phyloP scores from a whole-genome alignment of 2,888 invertebrate species.

The Chloromyia formosa region DNA sequence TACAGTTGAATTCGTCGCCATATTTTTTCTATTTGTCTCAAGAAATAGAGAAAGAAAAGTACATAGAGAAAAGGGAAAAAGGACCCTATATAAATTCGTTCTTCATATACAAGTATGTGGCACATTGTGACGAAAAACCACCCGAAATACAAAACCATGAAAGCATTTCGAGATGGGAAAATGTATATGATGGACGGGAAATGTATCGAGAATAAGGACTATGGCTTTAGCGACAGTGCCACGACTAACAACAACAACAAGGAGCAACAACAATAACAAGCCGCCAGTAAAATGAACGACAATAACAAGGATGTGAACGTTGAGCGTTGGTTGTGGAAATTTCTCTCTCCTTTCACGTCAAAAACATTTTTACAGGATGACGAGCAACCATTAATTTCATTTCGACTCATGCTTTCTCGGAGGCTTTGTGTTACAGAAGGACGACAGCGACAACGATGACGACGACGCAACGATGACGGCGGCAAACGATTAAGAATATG shows the following conservation, averaged over 20 bases:
- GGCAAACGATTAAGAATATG: constrained; percentile 29
- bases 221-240: neutral
- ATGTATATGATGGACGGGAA: constrained; percentile 35
- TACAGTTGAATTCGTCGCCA: constrained; percentile 18
- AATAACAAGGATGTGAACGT: constrained; percentile 33
- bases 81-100: constrained; percentile 11
- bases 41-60: constrained; percentile 8
- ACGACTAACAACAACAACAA: neutral
- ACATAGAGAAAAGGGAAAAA: constrained; percentile 34
- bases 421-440: constrained; percentile 36
- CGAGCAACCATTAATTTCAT: constrained; percentile 50
- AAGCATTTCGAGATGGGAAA: constrained; percentile 38
- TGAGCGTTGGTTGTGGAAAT: constrained; percentile 45
- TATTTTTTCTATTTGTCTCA: constrained; percentile 20
- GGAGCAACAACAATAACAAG: constrained; percentile 13
- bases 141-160: constrained; percentile 33
- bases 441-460: constrained; percentile 26
- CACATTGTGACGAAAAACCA: constrained; percentile 15
- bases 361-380: constrained; percentile 51
- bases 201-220: constrained; percentile 35
- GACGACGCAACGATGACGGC: constrained; percentile 37
- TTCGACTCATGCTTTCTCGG: constrained; percentile 49
- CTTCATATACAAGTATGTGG: too few species aligned
- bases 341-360: constrained; percentile 50
- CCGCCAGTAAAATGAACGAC: constrained; percentile 13